phyloP scores from a whole-genome alignment of 2,888 invertebrate species.

The Troides aeacus region DNA sequence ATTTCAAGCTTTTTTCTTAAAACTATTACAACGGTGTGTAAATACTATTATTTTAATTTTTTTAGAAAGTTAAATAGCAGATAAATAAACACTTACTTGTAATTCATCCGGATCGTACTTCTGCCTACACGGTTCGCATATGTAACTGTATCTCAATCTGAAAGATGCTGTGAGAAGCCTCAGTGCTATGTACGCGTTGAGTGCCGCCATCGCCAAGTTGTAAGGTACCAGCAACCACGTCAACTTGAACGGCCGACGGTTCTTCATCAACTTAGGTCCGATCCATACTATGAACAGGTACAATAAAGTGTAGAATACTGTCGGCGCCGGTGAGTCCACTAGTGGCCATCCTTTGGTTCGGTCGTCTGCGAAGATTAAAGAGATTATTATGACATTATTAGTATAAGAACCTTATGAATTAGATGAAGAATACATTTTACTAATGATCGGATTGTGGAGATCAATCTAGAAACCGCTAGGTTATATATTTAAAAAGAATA shows the following conservation, averaged over 20 bases:
- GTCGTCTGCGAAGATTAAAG: constrained; percentile 79
- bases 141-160: constrained; percentile 88
- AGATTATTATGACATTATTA: neutral
- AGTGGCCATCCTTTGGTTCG: constrained; percentile 92
- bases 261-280: constrained; percentile 90
- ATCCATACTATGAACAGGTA: constrained; percentile 89
- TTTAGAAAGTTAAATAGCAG: neutral
- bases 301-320: constrained; percentile 83
- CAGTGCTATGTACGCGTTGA: constrained; percentile 91
- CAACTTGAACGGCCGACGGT: constrained; percentile 86
- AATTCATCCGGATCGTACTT: constrained; percentile 88
- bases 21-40: too few species aligned
- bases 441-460: too few species aligned
- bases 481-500: too few species aligned
- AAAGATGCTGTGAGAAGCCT: constrained; percentile 87
- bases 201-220: constrained; percentile 89
- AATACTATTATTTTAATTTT: too few species aligned
- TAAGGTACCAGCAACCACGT: constrained; percentile 89
- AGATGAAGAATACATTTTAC: neutral
- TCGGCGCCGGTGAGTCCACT: constrained; percentile 90
- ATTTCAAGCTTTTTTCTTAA: too few species aligned
- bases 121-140: constrained; percentile 91
- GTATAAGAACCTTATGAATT: neutral
- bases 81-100: constrained; percentile 81
- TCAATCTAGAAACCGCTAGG: too few species aligned